Percentiles rank a stretch among this genome's conserved stretches.
These are phyloP conservation scores for Stercorarius parasiticus DNA, from an alignment of 2,113 vertebrate genomes.

Conservation along the genomic window DNA sequence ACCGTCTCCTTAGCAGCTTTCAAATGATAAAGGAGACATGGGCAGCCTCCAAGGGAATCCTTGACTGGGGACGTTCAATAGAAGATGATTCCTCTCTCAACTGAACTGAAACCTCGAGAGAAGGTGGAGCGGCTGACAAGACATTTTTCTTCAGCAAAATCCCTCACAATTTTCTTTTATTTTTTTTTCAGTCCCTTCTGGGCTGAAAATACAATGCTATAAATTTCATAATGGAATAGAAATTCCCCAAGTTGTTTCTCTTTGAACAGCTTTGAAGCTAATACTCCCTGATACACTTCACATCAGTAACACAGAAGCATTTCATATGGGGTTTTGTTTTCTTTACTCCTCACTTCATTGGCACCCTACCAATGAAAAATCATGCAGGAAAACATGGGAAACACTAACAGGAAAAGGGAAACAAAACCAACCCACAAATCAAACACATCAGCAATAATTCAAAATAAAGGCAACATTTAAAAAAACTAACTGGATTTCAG, in stretches of 20 bases:
- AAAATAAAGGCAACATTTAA: not conserved
- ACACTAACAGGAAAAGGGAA: not conserved
- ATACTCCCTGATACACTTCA: not conserved
- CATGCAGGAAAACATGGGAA: not conserved
- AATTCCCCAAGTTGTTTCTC: not conserved
- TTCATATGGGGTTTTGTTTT: not conserved
- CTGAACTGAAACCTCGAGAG: not conserved
- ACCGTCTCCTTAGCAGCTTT: not conserved
- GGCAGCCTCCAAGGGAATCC: not conserved
- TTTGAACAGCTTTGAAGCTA: not conserved
- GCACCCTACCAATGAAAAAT: not conserved
- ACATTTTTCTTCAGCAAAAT: not conserved
- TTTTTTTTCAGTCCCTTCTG: not conserved
- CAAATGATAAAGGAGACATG: not conserved
- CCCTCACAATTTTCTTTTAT: not conserved
- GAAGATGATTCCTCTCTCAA: not conserved
- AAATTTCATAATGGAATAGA: not conserved
- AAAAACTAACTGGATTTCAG: not conserved
- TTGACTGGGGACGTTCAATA: not conserved
- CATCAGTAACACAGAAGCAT: not conserved
- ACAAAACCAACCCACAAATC: not conserved
- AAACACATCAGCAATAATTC: not conserved
- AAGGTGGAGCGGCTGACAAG: not conserved
- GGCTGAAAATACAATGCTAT: not conserved
- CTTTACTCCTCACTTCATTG: not conserved